A percentile compares a stretch with the other conserved stretches of the same genome.
phyloP scores from a whole-genome alignment of 2,797 vertebrate genomes.

The Triplophysa bombifrons region DNA sequence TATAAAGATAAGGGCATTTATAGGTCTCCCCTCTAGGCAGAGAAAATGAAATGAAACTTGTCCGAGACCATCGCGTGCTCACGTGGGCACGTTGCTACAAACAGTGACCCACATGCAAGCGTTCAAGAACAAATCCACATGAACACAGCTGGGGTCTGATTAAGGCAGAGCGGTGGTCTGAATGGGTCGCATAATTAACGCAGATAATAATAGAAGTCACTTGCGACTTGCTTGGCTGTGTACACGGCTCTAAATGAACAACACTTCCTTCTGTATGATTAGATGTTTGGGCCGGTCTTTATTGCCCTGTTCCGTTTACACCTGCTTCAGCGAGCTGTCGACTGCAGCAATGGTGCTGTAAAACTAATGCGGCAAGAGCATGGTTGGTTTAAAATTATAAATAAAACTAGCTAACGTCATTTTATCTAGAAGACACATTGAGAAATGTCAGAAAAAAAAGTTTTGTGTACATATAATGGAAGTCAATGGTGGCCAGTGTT shows the following conservation, averaged over 20 bases:
- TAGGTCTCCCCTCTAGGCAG: slow-evolving; percentile 50
- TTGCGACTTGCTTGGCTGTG: slow-evolving; percentile 41
- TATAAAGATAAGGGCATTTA: slow-evolving; percentile 74
- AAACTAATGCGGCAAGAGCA: slow-evolving; percentile 58
- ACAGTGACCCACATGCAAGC: slow-evolving; percentile 24
- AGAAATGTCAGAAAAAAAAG: too few species aligned
- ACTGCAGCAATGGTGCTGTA: slow-evolving; percentile 67
- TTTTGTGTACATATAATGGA: too few species aligned
- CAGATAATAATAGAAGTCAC: slow-evolving; percentile 64
- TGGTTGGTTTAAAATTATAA: neutral
- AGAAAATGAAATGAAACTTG: slow-evolving; percentile 64
- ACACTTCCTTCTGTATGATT: slow-evolving; percentile 68
- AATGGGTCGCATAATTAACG: slow-evolving; percentile 71
- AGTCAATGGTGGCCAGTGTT: too few species aligned
- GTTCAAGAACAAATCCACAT: slow-evolving; percentile 21
- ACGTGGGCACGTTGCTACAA: slow-evolving; percentile 1
- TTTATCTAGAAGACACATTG: too few species aligned
- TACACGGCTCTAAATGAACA: slow-evolving; percentile 75
- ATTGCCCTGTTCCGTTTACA: slow-evolving; percentile 70
- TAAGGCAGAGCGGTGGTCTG: slow-evolving; percentile 51
- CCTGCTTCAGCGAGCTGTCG: slow-evolving; percentile 64
- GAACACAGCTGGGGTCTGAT: slow-evolving; percentile 43
- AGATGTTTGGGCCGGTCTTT: slow-evolving; percentile 60
- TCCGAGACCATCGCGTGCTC: slow-evolving; percentile 13
- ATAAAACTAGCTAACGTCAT: too few species aligned